These are phyloP conservation scores for Cephalopterus ornatus DNA, from an alignment of 2,113 vertebrate species.

Conservation along the genomic window DNA sequence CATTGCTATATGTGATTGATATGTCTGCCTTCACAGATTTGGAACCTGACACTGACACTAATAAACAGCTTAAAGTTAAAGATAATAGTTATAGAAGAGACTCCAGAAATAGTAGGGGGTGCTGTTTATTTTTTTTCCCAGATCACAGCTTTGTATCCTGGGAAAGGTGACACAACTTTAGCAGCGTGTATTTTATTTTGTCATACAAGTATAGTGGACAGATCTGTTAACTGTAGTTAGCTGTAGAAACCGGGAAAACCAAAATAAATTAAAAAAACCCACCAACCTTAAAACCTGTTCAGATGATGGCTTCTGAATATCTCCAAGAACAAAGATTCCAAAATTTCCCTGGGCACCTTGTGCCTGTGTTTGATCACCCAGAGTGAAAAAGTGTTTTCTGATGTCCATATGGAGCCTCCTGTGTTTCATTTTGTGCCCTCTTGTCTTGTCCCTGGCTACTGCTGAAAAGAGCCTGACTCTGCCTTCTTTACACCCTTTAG, in stretches of 20 bases:
- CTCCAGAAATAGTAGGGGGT: background rate
- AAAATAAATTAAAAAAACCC: background rate
- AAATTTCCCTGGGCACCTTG: background rate
- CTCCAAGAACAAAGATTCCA: background rate
- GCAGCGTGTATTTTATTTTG: background rate
- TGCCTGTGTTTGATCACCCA: background rate
- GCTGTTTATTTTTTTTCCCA: background rate
- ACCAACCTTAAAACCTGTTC: background rate
- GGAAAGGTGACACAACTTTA: background rate
- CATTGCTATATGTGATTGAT: constrained; percentile 58
- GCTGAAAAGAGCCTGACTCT: background rate
- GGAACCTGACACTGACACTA: constrained; percentile 57
- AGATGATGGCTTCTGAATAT: background rate
- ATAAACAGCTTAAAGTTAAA: constrained; percentile 62
- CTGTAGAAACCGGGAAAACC: background rate
- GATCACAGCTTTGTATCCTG: background rate
- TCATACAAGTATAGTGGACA: background rate
- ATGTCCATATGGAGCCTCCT: background rate
- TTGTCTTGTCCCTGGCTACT: background rate
- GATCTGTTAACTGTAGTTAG: background rate
- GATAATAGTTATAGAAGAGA: constrained; percentile 34
- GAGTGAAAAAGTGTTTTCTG: background rate
- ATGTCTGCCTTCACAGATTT: constrained; percentile 57
- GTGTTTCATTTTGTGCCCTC: background rate
- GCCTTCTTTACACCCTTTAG: background rate